phyloP scores from a whole-genome alignment of 1,140 invertebrate genomes.

The Lepidurus arcticus region DNA sequence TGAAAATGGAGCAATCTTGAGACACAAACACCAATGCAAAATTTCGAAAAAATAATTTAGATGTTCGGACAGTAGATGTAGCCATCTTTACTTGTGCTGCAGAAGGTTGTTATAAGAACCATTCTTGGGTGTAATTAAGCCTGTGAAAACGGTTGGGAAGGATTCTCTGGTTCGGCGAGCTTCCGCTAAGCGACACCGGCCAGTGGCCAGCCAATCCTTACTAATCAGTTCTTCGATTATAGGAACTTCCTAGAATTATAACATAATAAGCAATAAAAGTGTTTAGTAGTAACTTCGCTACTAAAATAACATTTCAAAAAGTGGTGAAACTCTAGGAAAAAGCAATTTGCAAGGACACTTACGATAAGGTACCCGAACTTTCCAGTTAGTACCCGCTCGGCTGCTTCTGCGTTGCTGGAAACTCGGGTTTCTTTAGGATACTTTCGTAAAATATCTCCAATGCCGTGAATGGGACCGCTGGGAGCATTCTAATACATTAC shows the following conservation, averaged over 20 bases:
- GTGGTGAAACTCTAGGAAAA: background rate
- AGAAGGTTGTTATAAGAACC: background rate
- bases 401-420: background rate
- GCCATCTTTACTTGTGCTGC: background rate
- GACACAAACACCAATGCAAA: background rate
- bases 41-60: background rate
- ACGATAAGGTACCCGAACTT: conserved; percentile 10
- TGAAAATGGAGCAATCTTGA: background rate
- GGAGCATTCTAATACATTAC: background rate
- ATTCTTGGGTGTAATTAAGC: background rate
- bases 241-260: background rate
- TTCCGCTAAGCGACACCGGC: background rate
- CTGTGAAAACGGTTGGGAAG: background rate
- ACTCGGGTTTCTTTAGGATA: background rate
- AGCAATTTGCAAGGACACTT: background rate
- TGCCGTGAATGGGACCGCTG: background rate
- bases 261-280: no score
- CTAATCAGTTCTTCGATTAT: background rate
- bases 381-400: background rate
- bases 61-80: background rate
- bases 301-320: background rate
- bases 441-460: background rate
- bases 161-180: background rate
- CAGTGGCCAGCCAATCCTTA: background rate
- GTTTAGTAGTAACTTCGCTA: no score